Conservation (phyloP, 2,113 vertebrate genomes). For the Chlorodrepanis virens region DNA sequence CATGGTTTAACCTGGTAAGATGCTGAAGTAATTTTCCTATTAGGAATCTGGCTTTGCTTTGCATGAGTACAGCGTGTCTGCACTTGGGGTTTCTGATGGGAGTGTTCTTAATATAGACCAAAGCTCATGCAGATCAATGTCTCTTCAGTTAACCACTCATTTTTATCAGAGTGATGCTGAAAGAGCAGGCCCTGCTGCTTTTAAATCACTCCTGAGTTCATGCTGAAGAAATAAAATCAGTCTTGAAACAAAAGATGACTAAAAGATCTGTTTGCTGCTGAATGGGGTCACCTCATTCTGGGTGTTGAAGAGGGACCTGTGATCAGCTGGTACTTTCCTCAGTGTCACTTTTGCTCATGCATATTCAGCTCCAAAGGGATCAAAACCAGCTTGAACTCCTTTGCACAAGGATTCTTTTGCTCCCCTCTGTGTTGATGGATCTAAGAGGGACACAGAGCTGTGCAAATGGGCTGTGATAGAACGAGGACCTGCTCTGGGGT, state of each 20-base stretch:
- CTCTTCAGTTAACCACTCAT: neutral
- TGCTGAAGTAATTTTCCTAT: slow-evolving; percentile 25
- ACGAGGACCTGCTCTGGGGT: neutral
- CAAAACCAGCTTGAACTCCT: neutral
- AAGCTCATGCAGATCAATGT: neutral
- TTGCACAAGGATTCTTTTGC: neutral
- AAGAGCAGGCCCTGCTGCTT: neutral
- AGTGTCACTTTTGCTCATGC: neutral
- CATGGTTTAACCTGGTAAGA: slow-evolving; percentile 28
- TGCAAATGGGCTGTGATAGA: neutral
- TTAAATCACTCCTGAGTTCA: neutral
- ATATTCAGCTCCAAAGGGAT: neutral
- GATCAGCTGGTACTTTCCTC: neutral
- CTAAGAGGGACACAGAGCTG: neutral
- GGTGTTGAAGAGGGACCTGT: neutral
- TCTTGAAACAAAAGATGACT: neutral
- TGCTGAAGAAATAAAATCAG: neutral
- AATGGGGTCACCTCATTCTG: neutral
- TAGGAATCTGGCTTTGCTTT: slow-evolving; percentile 35
- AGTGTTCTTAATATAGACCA: slow-evolving; percentile 40
- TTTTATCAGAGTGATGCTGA: neutral
- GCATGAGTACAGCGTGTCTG: neutral
- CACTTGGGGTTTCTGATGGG: slow-evolving; percentile 28
- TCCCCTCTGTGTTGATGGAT: neutral
- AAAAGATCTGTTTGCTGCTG: neutral